Percentiles rank a stretch among this genome's conserved stretches.
These are phyloP conservation scores for Acanthornis magna DNA, from an alignment of 2,797 vertebrate genomes.

Conservation along the genomic window DNA sequence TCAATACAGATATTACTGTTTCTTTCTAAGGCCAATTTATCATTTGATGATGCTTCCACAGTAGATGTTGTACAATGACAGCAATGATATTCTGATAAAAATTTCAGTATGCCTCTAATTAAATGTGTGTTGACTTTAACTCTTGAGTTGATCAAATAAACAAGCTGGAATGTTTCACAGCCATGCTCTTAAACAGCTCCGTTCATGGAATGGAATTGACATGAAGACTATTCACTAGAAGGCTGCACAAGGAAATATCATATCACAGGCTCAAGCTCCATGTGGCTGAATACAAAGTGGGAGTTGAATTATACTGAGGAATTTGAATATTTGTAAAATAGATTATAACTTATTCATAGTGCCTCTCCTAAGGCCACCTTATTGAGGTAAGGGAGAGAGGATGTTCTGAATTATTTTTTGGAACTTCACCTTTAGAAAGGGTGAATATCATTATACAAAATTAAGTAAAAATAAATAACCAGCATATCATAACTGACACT, in stretches of 20 bases:
- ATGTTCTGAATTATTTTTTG: not conserved
- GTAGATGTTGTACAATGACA: not conserved
- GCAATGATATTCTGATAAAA: not conserved
- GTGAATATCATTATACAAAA: not conserved
- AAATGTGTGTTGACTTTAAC: not conserved
- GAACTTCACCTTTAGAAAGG: not conserved
- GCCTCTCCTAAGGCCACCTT: not conserved
- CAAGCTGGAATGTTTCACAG: not conserved
- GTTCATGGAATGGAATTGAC: not conserved
- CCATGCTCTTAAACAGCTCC: not conserved
- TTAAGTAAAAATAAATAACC: not conserved
- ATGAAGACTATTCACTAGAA: not conserved
- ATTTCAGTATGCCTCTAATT: not conserved
- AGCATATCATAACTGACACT: not conserved
- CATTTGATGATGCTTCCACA: not conserved
- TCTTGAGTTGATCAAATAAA: not conserved
- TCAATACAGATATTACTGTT: constrained; percentile 11
- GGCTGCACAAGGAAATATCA: not conserved
- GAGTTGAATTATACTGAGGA: not conserved
- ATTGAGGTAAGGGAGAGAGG: fast-evolving
- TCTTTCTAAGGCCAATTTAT: not conserved
- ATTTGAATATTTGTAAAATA: not conserved
- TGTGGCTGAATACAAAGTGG: not conserved
- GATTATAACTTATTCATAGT: not conserved
- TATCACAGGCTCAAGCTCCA: not conserved